These are phyloP conservation scores for Mamestra configurata DNA, from an alignment of 1,140 invertebrate species.

Conservation along the genomic window DNA sequence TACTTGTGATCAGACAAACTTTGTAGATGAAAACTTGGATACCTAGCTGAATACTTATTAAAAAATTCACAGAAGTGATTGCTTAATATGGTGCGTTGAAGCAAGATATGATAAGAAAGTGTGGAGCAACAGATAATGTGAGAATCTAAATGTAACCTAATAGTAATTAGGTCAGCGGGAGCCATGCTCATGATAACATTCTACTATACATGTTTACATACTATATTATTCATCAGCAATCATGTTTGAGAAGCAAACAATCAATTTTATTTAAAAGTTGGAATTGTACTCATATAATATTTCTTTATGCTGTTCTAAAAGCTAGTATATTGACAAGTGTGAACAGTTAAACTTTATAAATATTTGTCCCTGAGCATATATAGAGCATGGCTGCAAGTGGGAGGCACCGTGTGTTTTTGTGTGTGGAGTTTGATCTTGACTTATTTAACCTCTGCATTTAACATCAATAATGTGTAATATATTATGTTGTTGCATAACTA, in stretches of 20 bases:
- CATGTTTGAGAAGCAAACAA: neutral
- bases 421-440: conserved; percentile 15
- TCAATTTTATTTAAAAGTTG: neutral
- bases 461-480: neutral
- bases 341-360: neutral
- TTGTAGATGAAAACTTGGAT: no score
- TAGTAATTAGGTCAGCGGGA: neutral
- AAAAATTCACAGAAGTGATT: neutral
- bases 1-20: no score
- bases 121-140: neutral
- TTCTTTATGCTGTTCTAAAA: no score
- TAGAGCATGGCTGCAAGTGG: neutral
- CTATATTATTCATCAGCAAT: neutral
- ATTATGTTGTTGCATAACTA: neutral
- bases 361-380: neutral
- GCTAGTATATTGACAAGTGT: neutral
- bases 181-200: neutral
- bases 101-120: conserved; percentile 3
- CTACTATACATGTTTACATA: no score
- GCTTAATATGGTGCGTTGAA: neutral
- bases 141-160: neutral
- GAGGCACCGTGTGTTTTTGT: neutral
- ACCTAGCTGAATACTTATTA: neutral
- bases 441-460: conserved; percentile 7
- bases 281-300: no score